phyloP scores from a whole-genome alignment of 2,797 vertebrate genomes.

The Lepilemur septentrionalis region DNA sequence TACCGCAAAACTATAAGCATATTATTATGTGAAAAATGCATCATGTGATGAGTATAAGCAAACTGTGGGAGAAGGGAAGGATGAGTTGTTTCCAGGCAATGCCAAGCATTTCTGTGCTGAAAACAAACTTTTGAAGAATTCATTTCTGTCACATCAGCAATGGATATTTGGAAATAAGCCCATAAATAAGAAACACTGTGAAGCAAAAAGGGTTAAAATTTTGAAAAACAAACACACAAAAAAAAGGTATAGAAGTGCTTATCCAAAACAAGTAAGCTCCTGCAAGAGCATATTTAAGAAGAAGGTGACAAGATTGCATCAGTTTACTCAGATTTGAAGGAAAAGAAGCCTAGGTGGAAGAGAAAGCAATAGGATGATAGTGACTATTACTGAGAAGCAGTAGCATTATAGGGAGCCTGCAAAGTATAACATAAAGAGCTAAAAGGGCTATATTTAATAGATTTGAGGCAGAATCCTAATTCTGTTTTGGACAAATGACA shows the following conservation, averaged over 20 bases:
- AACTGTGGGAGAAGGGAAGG: fast-evolving
- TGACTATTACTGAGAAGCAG: background rate
- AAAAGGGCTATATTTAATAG: background rate
- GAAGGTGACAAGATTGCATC: background rate
- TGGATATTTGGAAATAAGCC: background rate
- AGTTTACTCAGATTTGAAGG: background rate
- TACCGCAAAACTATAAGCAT: background rate
- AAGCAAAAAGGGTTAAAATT: background rate
- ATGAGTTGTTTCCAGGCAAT: background rate
- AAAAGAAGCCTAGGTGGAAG: background rate
- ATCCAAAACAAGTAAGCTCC: background rate
- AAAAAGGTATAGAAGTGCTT: background rate
- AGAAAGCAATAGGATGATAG: background rate
- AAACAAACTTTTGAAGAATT: conserved; percentile 14
- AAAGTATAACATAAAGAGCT: background rate
- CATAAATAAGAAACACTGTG: background rate
- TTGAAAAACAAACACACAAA: too few relatives aligned
- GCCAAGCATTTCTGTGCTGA: background rate
- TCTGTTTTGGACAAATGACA: background rate
- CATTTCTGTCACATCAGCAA: background rate
- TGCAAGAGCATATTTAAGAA: background rate
- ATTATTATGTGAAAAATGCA: background rate
- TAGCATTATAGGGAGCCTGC: background rate
- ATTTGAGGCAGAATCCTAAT: background rate
- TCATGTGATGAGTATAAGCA: background rate